These are phyloP conservation scores for Furnarius figulus DNA, from an alignment of 2,113 vertebrate genomes.

Conservation along the genomic window DNA sequence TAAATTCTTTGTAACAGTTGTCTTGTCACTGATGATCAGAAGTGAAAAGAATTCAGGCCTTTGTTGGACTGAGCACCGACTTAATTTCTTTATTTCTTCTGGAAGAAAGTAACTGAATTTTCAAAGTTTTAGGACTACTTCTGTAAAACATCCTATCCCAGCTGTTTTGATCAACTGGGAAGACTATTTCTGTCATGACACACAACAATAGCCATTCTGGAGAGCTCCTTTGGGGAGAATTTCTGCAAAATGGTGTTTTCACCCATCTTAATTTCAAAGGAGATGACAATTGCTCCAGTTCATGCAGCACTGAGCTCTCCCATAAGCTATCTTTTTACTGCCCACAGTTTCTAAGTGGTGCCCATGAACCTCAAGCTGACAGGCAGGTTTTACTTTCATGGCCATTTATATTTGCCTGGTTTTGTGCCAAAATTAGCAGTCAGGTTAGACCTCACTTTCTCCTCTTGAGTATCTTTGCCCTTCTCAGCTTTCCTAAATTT, in stretches of 20 bases:
- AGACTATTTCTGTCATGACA: background rate
- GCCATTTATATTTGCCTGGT: background rate
- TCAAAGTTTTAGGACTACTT: background rate
- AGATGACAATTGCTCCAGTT: background rate
- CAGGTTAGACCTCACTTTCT: background rate
- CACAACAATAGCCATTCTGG: background rate
- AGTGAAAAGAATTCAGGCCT: background rate
- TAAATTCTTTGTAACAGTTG: slow-evolving; percentile 31
- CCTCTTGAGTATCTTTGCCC: background rate
- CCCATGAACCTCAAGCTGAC: background rate
- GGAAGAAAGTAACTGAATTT: background rate
- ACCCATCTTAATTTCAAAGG: background rate
- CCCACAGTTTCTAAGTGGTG: background rate
- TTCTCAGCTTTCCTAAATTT: background rate
- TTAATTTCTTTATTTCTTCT: background rate
- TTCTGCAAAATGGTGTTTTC: background rate
- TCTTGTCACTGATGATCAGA: background rate
- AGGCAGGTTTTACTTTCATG: background rate
- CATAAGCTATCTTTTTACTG: background rate
- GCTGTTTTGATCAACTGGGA: background rate
- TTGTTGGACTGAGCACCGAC: background rate
- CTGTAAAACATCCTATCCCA: background rate
- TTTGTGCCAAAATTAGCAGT: background rate
- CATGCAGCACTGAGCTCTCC: background rate
- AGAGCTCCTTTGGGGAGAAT: background rate